A percentile compares a stretch with the other conserved stretches of the same genome.
phyloP scores from a whole-genome alignment of 2,113 vertebrate species.

The Felis catus region DNA sequence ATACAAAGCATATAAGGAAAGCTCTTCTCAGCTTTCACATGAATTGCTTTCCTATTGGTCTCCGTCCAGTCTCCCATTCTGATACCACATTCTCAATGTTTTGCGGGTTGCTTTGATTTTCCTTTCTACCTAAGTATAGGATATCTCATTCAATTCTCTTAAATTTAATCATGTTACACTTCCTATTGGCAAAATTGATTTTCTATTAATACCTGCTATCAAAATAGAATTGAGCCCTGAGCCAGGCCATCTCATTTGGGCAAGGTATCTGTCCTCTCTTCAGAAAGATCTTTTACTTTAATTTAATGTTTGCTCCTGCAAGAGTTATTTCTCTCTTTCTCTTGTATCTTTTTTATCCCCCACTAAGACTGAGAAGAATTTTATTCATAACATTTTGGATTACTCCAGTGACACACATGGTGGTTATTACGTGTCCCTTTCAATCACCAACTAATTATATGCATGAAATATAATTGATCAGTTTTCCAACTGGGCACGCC shows the following conservation, averaged over 20 bases:
- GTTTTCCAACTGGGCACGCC: background rate
- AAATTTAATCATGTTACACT: constrained; percentile 39
- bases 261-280: background rate
- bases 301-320: background rate
- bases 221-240: background rate
- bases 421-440: background rate
- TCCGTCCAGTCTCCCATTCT: background rate
- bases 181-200: background rate
- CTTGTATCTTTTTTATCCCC: background rate
- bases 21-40: background rate
- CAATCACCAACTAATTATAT: constrained; percentile 15
- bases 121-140: background rate
- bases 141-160: background rate
- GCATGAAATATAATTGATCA: background rate
- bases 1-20: background rate
- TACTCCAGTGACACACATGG: background rate
- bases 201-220: background rate
- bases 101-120: background rate
- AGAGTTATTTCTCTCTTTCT: background rate
- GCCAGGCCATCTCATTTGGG: background rate
- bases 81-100: background rate
- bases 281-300: background rate
- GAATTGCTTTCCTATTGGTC: background rate
- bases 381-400: background rate
- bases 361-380: background rate